Evolutionary conservation across 2,113 vertebrate genomes (phyloP), one percentile per base, ranked within the genome.

Genomic region (Callospermophilus lateralis): DNA sequence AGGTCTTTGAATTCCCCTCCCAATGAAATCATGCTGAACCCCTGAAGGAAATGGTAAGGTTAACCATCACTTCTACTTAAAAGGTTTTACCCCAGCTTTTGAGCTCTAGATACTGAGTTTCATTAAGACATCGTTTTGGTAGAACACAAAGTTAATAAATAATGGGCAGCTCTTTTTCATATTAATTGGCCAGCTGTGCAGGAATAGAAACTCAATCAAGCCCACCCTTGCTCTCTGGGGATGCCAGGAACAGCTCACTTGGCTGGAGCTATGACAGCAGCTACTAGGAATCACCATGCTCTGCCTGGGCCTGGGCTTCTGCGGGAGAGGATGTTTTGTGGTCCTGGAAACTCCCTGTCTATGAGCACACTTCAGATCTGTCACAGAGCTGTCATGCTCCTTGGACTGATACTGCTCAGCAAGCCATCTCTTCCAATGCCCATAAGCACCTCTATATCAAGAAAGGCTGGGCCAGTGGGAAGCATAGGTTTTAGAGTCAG

Each of bases 51-150:
- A 81, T 0, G 28, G 39, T 22, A 94, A 98, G 93, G 97, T 97
- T 96, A 97, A 72, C 67, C 0, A 19, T 85, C 32, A 2, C 84
- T 89, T 84, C 83, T 67, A 58, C 94, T 96, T 97, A 95, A 78
- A 95, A 90, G 89, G 95, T 95, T 97, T 97, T 88, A 89, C 90
- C 95, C 93, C 42, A 85, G 96, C 84, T 97, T 98, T 51, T 96
- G 95, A 97, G 95, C 84, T 93, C 88, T 53, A 97, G 93, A 92
- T 97, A 92, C 58, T 97, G 96, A 98, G 93, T 87, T 96, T 97
- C 97, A 97, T 94, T 93, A 98, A 97, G 97, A 98, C 97, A 97
- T 96, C 22, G 16, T 89, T 4, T 42, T 83, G 68, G 67, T 90
- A 53, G 76, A 96, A 97, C 15, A 45, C 79, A 80, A 96, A 81